phyloP scores from a whole-genome alignment of 2,113 vertebrate genomes.

The Lontra canadensis region DNA sequence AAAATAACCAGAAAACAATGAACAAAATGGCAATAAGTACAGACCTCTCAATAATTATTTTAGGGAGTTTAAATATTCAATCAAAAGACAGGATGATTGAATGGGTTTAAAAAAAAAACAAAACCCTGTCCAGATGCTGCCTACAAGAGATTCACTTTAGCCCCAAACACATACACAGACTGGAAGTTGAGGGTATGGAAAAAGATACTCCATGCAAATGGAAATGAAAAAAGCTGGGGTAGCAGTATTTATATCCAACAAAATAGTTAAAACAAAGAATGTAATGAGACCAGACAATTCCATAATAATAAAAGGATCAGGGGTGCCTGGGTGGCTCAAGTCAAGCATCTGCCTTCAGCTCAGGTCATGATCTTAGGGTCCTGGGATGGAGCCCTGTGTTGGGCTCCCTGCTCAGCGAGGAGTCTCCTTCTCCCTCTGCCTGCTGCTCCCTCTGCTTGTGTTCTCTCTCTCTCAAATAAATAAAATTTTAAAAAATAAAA shows the following conservation, averaged over 20 bases:
- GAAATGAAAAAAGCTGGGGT: not conserved
- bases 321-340: too few relatives aligned
- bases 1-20: not conserved
- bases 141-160: not conserved
- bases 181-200: not conserved
- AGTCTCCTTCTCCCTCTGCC: not conserved
- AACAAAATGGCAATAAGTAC: not conserved
- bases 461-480: too few relatives aligned
- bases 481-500: not conserved
- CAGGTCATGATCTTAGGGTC: too few relatives aligned
- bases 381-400: not conserved
- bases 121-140: not conserved
- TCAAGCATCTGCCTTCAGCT: too few relatives aligned
- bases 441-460: too few relatives aligned
- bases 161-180: not conserved
- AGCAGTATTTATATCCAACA: not conserved
- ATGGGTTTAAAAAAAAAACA: not conserved
- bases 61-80: not conserved
- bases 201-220: not conserved
- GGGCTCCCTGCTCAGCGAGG: not conserved
- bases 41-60: not conserved
- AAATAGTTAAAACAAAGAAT: not conserved
- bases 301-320: not conserved
- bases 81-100: not conserved
- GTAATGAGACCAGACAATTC: not conserved